Conservation (phyloP, 2,888 invertebrate species). For the Orthosia incerta region DNA sequence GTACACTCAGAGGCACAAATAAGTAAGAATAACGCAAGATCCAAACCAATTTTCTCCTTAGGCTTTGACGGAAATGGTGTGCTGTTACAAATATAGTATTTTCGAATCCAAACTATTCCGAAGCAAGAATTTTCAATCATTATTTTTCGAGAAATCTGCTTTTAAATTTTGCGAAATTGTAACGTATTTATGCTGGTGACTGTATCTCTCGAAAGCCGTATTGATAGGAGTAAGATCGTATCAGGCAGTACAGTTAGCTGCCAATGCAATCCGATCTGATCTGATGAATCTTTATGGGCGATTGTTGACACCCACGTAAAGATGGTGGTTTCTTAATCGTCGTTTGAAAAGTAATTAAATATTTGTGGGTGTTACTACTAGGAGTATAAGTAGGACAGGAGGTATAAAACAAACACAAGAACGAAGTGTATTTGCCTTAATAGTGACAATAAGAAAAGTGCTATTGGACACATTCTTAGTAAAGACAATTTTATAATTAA, state of each 20-base stretch:
- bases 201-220: slow-evolving; percentile 23
- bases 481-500: no score
- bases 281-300: slow-evolving; percentile 41
- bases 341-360: slow-evolving; percentile 29
- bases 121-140: neutral
- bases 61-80: neutral
- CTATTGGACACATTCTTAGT: no score
- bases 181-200: neutral
- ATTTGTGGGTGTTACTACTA: slow-evolving; percentile 14
- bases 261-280: slow-evolving; percentile 45
- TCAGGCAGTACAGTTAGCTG: slow-evolving; percentile 50
- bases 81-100: no score
- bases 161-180: neutral
- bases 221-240: slow-evolving; percentile 47
- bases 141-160: no score
- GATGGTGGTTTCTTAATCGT: slow-evolving; percentile 26
- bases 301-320: slow-evolving; percentile 49
- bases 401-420: no score
- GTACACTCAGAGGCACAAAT: neutral
- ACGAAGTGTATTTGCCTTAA: no score
- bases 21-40: neutral
- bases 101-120: neutral
- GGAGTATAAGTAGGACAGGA: neutral
- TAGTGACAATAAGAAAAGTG: no score
- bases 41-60: neutral